A percentile compares a stretch with the other conserved stretches of the same genome.
phyloP scores from a whole-genome alignment of 1,140 invertebrate genomes.

The Oryctes rhinoceros region DNA sequence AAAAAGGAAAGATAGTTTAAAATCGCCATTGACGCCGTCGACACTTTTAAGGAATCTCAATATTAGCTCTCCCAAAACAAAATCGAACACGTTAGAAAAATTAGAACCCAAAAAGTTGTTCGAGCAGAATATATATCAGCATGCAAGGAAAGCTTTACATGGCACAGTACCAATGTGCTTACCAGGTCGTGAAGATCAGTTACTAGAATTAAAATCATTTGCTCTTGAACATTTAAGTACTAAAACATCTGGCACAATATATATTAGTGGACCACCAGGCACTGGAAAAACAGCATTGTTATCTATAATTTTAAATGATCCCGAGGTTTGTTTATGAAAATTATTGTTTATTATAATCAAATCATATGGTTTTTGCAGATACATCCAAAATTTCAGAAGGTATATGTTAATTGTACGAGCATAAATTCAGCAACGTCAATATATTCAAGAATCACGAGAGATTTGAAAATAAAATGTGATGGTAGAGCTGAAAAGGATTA shows the following conservation, averaged over 20 bases:
- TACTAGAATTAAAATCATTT: constrained; percentile 74
- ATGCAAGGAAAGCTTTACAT: constrained; percentile 73
- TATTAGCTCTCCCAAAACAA: neutral
- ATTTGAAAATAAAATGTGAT: constrained; percentile 67
- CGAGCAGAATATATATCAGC: constrained; percentile 61
- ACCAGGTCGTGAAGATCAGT: constrained; percentile 82
- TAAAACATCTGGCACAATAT: constrained; percentile 80
- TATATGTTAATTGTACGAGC: constrained; percentile 85
- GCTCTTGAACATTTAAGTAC: constrained; percentile 72
- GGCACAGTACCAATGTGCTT: constrained; percentile 73
- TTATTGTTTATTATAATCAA: neutral
- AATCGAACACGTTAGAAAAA: constrained; percentile 4
- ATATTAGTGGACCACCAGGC: constrained; percentile 94
- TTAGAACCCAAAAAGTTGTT: constrained; percentile 43
- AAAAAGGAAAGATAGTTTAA: constrained; percentile 46
- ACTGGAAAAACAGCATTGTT: constrained; percentile 95
- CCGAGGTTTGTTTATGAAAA: constrained; percentile 11
- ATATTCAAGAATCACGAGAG: constrained; percentile 74
- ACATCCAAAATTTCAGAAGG: constrained; percentile 67
- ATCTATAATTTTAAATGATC: constrained; percentile 66
- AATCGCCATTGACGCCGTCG: constrained; percentile 51
- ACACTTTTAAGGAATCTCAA: constrained; percentile 50
- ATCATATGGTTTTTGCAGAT: constrained; percentile 60
- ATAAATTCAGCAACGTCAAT: constrained; percentile 78
- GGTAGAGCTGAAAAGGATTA: constrained; percentile 69